phyloP scores from a whole-genome alignment of 2,797 vertebrate genomes.

The Botia kubotai region DNA sequence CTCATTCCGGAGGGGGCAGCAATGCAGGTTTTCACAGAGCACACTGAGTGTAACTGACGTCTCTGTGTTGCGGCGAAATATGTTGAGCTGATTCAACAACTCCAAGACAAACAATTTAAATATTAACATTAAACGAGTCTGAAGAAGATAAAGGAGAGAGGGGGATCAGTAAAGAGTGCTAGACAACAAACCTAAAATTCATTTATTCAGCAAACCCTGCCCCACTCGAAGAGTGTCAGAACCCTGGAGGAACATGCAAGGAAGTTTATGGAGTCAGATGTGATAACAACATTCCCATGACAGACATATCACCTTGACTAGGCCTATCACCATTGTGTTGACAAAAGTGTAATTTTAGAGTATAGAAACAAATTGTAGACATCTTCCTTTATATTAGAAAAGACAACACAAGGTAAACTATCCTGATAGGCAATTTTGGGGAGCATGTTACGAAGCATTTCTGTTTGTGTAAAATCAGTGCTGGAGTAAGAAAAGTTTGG shows the following conservation, averaged over 20 bases:
- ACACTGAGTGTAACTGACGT: conserved; percentile 72
- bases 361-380: conserved; percentile 27
- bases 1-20: conserved; percentile 71
- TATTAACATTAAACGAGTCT: conserved; percentile 75
- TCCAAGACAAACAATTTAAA: conserved; percentile 74
- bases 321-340: conserved; percentile 44
- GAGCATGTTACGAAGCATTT: neutral
- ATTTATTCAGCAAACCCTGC: conserved; percentile 31
- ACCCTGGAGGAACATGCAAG: neutral
- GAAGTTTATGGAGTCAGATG: neutral
- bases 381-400: conserved; percentile 24
- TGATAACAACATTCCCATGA: neutral
- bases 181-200: conserved; percentile 16
- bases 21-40: conserved; percentile 64
- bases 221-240: conserved; percentile 22
- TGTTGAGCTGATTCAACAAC: conserved; percentile 65
- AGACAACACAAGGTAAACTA: neutral
- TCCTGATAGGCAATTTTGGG: neutral
- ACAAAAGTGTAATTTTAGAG: conserved; percentile 45
- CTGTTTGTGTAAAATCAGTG: neutral
- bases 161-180: neutral
- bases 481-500: neutral
- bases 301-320: conserved; percentile 20
- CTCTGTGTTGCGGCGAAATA: conserved; percentile 64
- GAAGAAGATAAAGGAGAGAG: conserved; percentile 42